Percentiles rank a stretch among this genome's conserved stretches.
phyloP scores from a whole-genome alignment of 2,888 invertebrate species.

The Gibbula magus region DNA sequence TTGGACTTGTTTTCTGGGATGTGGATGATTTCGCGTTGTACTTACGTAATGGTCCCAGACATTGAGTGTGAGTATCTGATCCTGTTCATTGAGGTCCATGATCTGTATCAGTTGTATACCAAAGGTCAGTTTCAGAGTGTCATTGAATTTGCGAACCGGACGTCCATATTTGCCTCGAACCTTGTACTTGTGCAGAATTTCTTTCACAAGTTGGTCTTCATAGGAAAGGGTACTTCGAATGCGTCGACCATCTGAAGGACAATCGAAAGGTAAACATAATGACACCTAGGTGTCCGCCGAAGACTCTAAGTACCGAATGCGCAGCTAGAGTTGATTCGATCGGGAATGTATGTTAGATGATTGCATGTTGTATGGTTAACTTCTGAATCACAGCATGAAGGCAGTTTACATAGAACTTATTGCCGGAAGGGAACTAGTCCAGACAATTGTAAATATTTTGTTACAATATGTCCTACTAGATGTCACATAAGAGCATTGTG shows the following conservation, averaged over 20 bases:
- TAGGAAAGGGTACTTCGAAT: slow-evolving; percentile 51
- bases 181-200: slow-evolving; percentile 66
- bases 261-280: background rate
- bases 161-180: slow-evolving; percentile 68
- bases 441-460: too few relatives aligned
- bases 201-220: slow-evolving; percentile 69
- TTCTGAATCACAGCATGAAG: too few relatives aligned
- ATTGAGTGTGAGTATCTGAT: slow-evolving; percentile 74
- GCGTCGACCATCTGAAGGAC: background rate
- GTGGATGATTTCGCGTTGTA: slow-evolving; percentile 24
- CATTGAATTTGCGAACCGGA: slow-evolving; percentile 70
- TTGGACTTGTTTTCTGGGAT: too few relatives aligned
- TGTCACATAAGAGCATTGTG: too few relatives aligned
- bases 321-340: too few relatives aligned
- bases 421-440: too few relatives aligned
- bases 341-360: too few relatives aligned
- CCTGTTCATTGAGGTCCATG: slow-evolving; percentile 74
- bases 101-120: slow-evolving; percentile 74
- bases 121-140: slow-evolving; percentile 68
- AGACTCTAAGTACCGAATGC: too few relatives aligned
- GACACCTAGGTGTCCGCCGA: too few relatives aligned
- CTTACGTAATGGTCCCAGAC: slow-evolving; percentile 74
- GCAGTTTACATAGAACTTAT: too few relatives aligned
- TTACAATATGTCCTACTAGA: too few relatives aligned
- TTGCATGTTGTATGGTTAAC: too few relatives aligned